Base-by-base conservation (phyloP, 2,797 vertebrate species). In the Enteromius unitaeniatus region DNA sequence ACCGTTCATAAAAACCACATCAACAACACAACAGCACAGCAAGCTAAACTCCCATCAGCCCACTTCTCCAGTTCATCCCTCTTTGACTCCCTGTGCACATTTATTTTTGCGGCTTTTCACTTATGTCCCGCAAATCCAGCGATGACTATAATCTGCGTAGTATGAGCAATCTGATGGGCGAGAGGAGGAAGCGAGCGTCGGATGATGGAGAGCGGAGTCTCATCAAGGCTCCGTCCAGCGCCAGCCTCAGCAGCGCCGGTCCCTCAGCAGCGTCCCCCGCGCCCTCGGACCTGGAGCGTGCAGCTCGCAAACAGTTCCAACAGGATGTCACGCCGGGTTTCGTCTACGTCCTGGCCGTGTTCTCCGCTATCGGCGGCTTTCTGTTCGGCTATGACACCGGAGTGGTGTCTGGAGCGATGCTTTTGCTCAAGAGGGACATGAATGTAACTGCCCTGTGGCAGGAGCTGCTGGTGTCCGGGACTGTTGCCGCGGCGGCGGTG, bases 301-400 rank as follows among this genome's bases (percentile, higher is more conserved):
- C 97, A 79, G 98, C 98, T 10, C 96, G 97, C 79, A 95, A 96
- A 88, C 97, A 97, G 94, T 98, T 99, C 94, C 97, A 98, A 93
- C 96, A 94, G 86, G 96, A 97, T 90, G 97, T 96, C 92, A 97
- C 97, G 81, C 97, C 97, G 17, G 92, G 90, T 26, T 97, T 98
- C 92, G 96, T 99, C 28, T 98, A 97, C 84, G 94, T 97, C 74
- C 94, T 96, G 92, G 96, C 97, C 7, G 95, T 90, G 55, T 97
- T 99, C 95, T 97, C 98, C 23, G 98, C 97, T 23, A 93, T 99
- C 83, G 98, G 98, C 2, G 98, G 98, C 79, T 99, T 99, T 91
- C 92, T 99, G 82, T 97, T 97, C 92, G 98, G 98, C 90, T 99
- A 99, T 86, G 98, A 99, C 94, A 97, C 96, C 81, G 98, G 98